These are phyloP conservation scores for Corythoichthys haematopterus DNA, from an alignment of 2,113 vertebrate species.

Conservation along the genomic window DNA sequence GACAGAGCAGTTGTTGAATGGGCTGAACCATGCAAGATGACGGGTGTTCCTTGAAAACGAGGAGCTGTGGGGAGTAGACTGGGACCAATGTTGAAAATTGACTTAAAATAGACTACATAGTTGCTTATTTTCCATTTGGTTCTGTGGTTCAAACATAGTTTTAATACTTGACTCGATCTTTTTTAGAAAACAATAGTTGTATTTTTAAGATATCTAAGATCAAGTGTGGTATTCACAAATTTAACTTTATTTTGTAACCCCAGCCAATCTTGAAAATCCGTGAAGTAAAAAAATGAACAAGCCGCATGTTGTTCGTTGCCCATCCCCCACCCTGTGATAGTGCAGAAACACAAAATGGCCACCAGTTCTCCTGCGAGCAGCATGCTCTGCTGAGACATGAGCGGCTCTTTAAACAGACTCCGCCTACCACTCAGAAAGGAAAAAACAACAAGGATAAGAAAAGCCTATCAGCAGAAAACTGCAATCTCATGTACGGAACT, in stretches of 20 bases:
- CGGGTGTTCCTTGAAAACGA: slow-evolving; percentile 21
- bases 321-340: slow-evolving; percentile 37
- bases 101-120: neutral
- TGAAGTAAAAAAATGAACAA: slow-evolving; percentile 14
- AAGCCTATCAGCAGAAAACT: slow-evolving; percentile 29
- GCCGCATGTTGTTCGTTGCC: slow-evolving; percentile 28
- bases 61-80: slow-evolving; percentile 14
- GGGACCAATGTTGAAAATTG: neutral
- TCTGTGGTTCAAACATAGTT: neutral
- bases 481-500: slow-evolving; percentile 10
- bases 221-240: neutral
- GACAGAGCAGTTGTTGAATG: slow-evolving; percentile 27
- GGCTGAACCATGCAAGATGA: slow-evolving; percentile 57
- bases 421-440: slow-evolving; percentile 42
- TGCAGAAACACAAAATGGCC: slow-evolving; percentile 69
- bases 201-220: neutral
- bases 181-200: neutral
- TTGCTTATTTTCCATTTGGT: neutral
- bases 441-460: slow-evolving; percentile 1
- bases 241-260: slow-evolving; percentile 3
- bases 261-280: slow-evolving; percentile 10
- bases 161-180: neutral
- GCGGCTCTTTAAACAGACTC: slow-evolving; percentile 46
- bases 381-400: slow-evolving; percentile 46
- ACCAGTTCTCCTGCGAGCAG: slow-evolving; percentile 61